These are phyloP conservation scores for Gobio occitaniae DNA, from an alignment of 2,797 vertebrate species.

Conservation along the genomic window DNA sequence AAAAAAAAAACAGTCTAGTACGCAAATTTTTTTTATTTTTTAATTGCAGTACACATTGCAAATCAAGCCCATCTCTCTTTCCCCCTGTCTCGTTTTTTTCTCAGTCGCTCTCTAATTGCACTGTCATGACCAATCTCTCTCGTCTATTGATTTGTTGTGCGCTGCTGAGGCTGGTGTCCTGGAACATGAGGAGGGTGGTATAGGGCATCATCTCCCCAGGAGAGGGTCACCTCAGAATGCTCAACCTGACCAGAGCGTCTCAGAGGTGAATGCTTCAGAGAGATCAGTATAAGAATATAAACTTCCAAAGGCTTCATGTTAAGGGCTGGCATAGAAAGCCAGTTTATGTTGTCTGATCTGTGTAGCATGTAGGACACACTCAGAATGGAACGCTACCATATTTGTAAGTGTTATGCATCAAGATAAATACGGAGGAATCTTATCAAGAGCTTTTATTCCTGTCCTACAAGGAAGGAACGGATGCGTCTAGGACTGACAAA, in stretches of 20 bases:
- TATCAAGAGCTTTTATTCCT: slow-evolving; percentile 53
- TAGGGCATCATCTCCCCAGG: slow-evolving; percentile 1
- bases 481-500: slow-evolving; percentile 20
- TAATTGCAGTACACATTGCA: slow-evolving; percentile 11
- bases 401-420: slow-evolving; percentile 39
- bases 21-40: background rate
- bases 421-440: slow-evolving; percentile 49
- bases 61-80: slow-evolving; percentile 3
- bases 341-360: slow-evolving; percentile 31
- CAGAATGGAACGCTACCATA: slow-evolving; percentile 46
- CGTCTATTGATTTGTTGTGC: slow-evolving; percentile 45
- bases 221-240: slow-evolving; percentile 39
- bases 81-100: slow-evolving; percentile 5
- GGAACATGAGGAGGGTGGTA: slow-evolving; percentile 19
- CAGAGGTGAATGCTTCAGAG: background rate
- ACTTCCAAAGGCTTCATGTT: background rate
- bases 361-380: slow-evolving; percentile 22
- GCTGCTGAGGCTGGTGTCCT: slow-evolving; percentile 21
- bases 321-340: slow-evolving; percentile 18
- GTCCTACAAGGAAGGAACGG: slow-evolving; percentile 9
- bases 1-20: background rate
- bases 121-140: slow-evolving; percentile 49
- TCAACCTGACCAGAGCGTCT: background rate
- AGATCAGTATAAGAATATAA: background rate
- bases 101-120: slow-evolving; percentile 46